Percentiles rank a stretch among this genome's conserved stretches.
Conservation (phyloP, 92 coral and sea anemone genomes). For the Palythoa heliodiscus region DNA sequence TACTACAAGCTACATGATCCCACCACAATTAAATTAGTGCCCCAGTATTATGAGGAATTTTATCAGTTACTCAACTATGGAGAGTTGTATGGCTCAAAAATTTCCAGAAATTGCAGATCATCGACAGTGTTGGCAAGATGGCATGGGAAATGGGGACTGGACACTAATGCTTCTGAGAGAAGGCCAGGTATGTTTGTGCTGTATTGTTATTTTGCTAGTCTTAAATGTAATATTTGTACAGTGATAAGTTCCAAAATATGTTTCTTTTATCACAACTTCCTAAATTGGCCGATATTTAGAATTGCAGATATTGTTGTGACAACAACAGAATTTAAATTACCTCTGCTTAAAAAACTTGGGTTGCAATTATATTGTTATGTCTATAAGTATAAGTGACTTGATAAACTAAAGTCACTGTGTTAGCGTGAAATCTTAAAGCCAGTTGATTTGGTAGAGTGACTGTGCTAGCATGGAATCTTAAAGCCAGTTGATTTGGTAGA, state of each 20-base stretch:
- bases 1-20: constrained; percentile 38
- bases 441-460: not conserved
- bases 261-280: no score
- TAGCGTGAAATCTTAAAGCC: not conserved
- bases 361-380: not conserved
- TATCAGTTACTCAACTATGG: constrained; percentile 30
- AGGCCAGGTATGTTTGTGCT: constrained; percentile 37
- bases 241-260: not conserved
- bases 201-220: not conserved
- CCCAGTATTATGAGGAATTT: constrained; percentile 46
- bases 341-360: not conserved
- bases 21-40: constrained; percentile 1
- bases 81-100: constrained; percentile 45
- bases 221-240: not conserved
- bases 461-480: not conserved
- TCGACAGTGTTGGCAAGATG: constrained; percentile 40
- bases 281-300: not conserved
- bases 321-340: not conserved
- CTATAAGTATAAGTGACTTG: not conserved
- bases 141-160: constrained; percentile 43
- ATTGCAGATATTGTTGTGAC: not conserved
- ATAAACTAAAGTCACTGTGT: not conserved
- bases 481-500: not conserved
- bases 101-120: constrained; percentile 37
- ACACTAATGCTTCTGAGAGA: constrained; percentile 21